A percentile compares a stretch with the other conserved stretches of the same genome.
Evolutionary conservation across 2,797 vertebrate genomes (phyloP).

Genomic region (Spea hammondii): DNA sequence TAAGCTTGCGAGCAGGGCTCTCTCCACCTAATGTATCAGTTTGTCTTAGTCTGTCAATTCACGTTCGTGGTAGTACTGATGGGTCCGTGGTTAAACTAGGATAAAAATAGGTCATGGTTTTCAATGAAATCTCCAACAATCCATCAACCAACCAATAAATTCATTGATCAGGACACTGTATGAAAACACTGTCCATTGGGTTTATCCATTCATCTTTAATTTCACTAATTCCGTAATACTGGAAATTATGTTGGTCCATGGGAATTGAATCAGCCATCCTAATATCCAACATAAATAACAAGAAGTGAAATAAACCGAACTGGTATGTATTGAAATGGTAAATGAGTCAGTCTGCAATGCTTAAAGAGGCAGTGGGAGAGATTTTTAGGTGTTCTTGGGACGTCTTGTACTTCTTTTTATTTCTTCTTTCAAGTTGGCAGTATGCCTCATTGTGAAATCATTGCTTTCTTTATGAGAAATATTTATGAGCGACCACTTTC

Average conservation of each 20-base stretch:
- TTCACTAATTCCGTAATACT: not conserved
- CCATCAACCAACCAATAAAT: too few relatives aligned
- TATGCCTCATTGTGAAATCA: slow-evolving; percentile 39
- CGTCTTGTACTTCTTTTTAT: not conserved
- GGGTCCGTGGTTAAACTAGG: too few relatives aligned
- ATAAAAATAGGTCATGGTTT: too few relatives aligned
- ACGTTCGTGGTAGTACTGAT: too few relatives aligned
- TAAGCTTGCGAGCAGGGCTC: too few relatives aligned
- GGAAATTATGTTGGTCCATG: not conserved
- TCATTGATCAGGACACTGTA: too few relatives aligned
- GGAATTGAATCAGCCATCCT: not conserved
- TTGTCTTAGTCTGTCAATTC: too few relatives aligned
- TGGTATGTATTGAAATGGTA: slow-evolving; percentile 21
- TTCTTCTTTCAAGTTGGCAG: slow-evolving; percentile 14
- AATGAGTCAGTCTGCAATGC: slow-evolving; percentile 12
- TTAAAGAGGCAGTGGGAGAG: not conserved
- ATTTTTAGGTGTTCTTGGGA: slow-evolving; percentile 39
- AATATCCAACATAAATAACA: slow-evolving; percentile 14
- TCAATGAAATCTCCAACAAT: too few relatives aligned
- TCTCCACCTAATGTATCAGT: too few relatives aligned
- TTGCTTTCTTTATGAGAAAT: slow-evolving; percentile 29
- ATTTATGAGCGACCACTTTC: slow-evolving; percentile 26
- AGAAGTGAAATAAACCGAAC: slow-evolving; percentile 1
- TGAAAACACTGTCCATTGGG: too few relatives aligned
- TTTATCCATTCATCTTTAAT: not conserved